These are phyloP conservation scores for Hirudo medicinalis DNA, from an alignment of 1,140 invertebrate species.

Conservation along the genomic window DNA sequence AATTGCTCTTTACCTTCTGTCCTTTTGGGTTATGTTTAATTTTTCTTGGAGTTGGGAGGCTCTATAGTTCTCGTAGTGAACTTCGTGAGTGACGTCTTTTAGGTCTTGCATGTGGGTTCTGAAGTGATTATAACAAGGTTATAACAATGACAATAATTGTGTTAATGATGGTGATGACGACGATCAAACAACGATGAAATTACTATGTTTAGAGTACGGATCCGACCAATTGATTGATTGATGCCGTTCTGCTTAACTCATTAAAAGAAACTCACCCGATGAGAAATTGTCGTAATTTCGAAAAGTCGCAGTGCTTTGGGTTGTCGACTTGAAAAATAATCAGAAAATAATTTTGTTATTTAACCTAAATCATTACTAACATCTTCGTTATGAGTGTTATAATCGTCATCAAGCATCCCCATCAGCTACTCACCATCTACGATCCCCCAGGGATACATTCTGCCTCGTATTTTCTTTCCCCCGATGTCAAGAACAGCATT, in stretches of 20 bases:
- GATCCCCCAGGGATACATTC: conserved; percentile 26
- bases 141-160: not conserved
- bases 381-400: not conserved
- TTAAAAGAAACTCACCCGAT: conserved; percentile 31
- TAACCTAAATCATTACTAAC: no score
- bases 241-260: no score
- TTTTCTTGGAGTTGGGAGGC: conserved; percentile 32
- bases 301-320: conserved; percentile 39
- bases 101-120: conserved; percentile 43
- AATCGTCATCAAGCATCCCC: not conserved
- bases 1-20: not conserved
- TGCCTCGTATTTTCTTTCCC: conserved; percentile 22
- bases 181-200: no score
- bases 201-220: no score
- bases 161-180: no score
- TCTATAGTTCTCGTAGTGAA: conserved; percentile 40
- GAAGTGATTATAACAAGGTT: conserved; percentile 11
- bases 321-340: conserved; percentile 37
- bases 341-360: no score
- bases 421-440: conserved; percentile 22
- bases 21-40: conserved; percentile 22
- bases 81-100: conserved; percentile 38
- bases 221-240: no score
- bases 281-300: conserved; percentile 36
- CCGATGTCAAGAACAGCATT: conserved; percentile 24